A percentile compares a stretch with the other conserved stretches of the same genome.
These are phyloP conservation scores for Montipora capitata DNA, from an alignment of 92 coral and sea anemone genomes.

Conservation along the genomic window DNA sequence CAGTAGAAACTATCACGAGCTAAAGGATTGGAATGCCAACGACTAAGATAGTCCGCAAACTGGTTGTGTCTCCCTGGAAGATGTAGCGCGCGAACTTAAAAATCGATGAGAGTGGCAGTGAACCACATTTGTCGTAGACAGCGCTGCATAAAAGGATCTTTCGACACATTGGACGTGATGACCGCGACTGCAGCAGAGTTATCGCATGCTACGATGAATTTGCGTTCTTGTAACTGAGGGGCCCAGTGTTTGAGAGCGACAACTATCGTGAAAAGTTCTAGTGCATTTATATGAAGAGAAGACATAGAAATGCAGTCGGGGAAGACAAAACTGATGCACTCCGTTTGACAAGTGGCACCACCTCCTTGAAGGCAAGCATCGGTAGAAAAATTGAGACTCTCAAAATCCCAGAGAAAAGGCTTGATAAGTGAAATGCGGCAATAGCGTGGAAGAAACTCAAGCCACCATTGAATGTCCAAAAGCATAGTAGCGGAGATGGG, in stretches of 20 bases:
- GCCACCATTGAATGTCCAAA: constrained; percentile 61
- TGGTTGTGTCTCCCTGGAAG: constrained; percentile 41
- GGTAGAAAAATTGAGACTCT: constrained; percentile 22
- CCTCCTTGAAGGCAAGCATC: constrained; percentile 33
- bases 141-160: constrained; percentile 51
- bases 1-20: neutral
- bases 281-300: constrained; percentile 29
- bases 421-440: constrained; percentile 41
- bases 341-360: constrained; percentile 16
- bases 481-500: constrained; percentile 5
- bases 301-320: neutral
- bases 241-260: constrained; percentile 26
- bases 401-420: constrained; percentile 27
- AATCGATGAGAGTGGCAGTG: constrained; percentile 27
- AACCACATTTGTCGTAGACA: constrained; percentile 61
- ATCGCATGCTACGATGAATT: constrained; percentile 41
- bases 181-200: constrained; percentile 41
- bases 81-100: constrained; percentile 31
- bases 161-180: constrained; percentile 1
- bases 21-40: constrained; percentile 37
- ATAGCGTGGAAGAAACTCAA: constrained; percentile 42
- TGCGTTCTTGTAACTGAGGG: constrained; percentile 21
- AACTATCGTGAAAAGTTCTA: constrained; percentile 38
- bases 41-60: constrained; percentile 46
- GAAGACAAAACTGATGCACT: constrained; percentile 27